Evolutionary conservation across 1,140 invertebrate species (phyloP).

Genomic region (Cydia amplana): DNA sequence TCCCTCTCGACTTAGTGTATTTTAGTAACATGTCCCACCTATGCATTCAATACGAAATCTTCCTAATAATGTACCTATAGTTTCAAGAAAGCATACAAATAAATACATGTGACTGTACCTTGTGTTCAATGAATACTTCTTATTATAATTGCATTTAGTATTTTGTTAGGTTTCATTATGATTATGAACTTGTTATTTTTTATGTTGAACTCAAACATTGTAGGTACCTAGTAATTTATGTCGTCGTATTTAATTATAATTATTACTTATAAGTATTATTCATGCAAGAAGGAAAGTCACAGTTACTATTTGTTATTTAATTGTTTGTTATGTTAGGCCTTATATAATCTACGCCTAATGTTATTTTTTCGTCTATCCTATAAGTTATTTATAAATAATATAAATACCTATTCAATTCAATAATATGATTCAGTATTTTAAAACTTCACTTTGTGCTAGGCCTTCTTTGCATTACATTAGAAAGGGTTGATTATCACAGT

Average conservation of each 20-base stretch:
- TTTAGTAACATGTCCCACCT: constrained; percentile 25
- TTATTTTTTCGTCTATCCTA: constrained; percentile 9
- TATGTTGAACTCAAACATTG: constrained; percentile 28
- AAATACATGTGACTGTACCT: constrained; percentile 22
- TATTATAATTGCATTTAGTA: constrained; percentile 31
- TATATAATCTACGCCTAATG: constrained; percentile 18
- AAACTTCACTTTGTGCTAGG: constrained; percentile 6
- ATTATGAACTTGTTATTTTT: constrained; percentile 26
- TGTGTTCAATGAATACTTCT: constrained; percentile 31
- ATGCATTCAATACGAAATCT: constrained; percentile 22
- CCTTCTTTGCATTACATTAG: background rate
- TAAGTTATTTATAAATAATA: constrained; percentile 29
- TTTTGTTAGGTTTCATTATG: constrained; percentile 23
- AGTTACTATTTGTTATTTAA: constrained; percentile 29
- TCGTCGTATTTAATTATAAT: constrained; percentile 23
- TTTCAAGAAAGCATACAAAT: constrained; percentile 13
- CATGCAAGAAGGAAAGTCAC: constrained; percentile 27
- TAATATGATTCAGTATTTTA: constrained; percentile 26
- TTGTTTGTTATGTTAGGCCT: background rate
- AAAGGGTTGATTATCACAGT: constrained; percentile 1
- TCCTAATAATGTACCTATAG: constrained; percentile 22
- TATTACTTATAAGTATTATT: constrained; percentile 22
- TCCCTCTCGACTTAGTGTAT: constrained; percentile 17
- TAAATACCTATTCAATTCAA: constrained; percentile 13
- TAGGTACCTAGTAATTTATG: constrained; percentile 32